These are phyloP conservation scores for Ylistrum balloti DNA, from an alignment of 1,140 invertebrate species.

Conservation along the genomic window DNA sequence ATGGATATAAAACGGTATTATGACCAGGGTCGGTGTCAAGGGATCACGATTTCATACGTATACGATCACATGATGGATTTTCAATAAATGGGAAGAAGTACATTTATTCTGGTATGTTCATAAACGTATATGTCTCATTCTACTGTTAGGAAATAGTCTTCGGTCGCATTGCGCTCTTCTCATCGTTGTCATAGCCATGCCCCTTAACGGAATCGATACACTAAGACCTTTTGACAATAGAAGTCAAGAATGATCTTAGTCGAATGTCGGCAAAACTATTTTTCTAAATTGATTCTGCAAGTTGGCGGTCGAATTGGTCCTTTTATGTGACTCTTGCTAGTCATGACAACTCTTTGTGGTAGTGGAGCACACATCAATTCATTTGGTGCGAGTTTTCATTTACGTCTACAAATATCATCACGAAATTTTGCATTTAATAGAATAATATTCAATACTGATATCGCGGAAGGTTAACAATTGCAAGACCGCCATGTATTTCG, in stretches of 20 bases:
- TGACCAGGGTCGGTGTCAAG: neutral
- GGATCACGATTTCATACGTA: neutral
- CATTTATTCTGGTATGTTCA: neutral
- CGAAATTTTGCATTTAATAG: slow-evolving; percentile 28
- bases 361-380: neutral
- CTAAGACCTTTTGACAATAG: slow-evolving; percentile 33
- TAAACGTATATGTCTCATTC: neutral
- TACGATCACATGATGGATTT: neutral
- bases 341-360: neutral
- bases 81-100: neutral
- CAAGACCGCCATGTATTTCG: neutral
- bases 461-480: neutral
- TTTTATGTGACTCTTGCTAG: neutral
- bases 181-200: neutral
- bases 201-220: slow-evolving; percentile 1
- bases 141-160: neutral
- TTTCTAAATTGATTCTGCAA: slow-evolving; percentile 40
- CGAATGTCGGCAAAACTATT: slow-evolving; percentile 10
- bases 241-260: slow-evolving; percentile 10
- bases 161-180: neutral
- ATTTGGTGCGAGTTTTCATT: slow-evolving; percentile 34
- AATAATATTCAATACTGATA: slow-evolving; percentile 36
- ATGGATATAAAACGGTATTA: neutral
- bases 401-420: slow-evolving; percentile 18
- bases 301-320: slow-evolving; percentile 6